phyloP scores from a whole-genome alignment of 2,113 vertebrate genomes.

The Aspidoscelis tigris region DNA sequence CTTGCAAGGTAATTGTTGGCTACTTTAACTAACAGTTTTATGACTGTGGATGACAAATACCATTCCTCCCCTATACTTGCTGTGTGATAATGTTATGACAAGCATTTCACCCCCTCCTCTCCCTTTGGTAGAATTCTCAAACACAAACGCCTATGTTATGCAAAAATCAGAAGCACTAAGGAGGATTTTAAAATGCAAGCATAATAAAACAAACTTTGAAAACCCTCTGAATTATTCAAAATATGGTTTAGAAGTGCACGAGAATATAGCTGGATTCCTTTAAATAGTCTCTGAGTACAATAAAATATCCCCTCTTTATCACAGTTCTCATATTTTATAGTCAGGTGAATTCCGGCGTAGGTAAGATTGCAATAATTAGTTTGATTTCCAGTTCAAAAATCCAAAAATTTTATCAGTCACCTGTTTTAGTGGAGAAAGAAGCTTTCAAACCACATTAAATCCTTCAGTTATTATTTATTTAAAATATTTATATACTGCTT shows the following conservation, averaged over 20 bases:
- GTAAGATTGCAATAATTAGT: neutral
- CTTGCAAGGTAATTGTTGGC: neutral
- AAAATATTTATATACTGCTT: no score
- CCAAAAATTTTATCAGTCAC: neutral
- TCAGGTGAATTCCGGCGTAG: neutral
- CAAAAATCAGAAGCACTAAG: constrained; percentile 19
- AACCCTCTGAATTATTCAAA: constrained; percentile 27
- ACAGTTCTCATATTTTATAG: neutral
- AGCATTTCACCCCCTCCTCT: neutral
- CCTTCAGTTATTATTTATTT: neutral
- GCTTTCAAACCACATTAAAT: neutral
- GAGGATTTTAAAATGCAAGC: constrained; percentile 37
- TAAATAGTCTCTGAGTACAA: constrained; percentile 10
- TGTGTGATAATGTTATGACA: neutral
- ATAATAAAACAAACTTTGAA: constrained; percentile 11
- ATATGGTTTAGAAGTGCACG: constrained; percentile 36
- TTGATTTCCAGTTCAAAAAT: constrained; percentile 12
- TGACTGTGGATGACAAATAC: constrained; percentile 23
- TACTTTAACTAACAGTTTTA: neutral
- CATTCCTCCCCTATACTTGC: constrained; percentile 13
- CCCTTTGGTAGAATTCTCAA: neutral
- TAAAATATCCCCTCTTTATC: constrained; percentile 18
- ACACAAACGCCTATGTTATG: constrained; percentile 6
- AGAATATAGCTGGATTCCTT: neutral
- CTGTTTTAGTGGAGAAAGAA: neutral